phyloP scores from a whole-genome alignment of 2,113 vertebrate genomes.

The Fregetta grallaria region DNA sequence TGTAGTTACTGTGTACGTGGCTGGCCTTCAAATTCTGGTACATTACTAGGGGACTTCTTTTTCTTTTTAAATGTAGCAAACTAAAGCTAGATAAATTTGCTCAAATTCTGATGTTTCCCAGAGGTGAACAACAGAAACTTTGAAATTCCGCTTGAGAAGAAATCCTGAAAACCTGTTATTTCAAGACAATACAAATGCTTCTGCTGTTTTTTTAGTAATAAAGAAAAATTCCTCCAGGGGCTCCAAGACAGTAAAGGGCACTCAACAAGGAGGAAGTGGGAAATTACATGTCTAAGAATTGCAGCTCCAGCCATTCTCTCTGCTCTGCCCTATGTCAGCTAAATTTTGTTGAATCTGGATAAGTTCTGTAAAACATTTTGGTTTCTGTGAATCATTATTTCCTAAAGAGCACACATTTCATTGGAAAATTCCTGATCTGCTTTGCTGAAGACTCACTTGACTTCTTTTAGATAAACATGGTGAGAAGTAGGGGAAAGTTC shows the following conservation, averaged over 20 bases:
- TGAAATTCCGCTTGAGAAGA: not conserved
- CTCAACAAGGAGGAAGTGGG: not conserved
- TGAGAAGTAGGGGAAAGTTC: not conserved
- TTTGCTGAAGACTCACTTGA: not conserved
- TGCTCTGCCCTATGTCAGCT: not conserved
- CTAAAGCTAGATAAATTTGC: not conserved
- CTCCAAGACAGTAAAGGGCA: not conserved
- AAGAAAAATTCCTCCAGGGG: not conserved
- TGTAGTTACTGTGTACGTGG: not conserved
- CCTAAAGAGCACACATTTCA: not conserved
- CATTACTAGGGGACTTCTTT: not conserved
- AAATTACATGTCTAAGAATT: not conserved
- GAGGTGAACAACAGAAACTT: not conserved
- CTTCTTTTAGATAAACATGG: not conserved
- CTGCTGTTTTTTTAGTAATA: not conserved
- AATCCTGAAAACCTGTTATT: not conserved
- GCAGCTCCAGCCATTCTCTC: not conserved
- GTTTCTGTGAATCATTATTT: not conserved
- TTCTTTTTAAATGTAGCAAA: not conserved
- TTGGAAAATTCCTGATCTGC: not conserved
- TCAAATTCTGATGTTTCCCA: not conserved
- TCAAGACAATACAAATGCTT: not conserved
- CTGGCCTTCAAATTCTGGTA: not conserved
- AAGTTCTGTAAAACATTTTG: not conserved
- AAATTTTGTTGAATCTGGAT: not conserved